Base-by-base conservation (phyloP, 2,888 invertebrate genomes). In the Argynnis bischoffii region DNA sequence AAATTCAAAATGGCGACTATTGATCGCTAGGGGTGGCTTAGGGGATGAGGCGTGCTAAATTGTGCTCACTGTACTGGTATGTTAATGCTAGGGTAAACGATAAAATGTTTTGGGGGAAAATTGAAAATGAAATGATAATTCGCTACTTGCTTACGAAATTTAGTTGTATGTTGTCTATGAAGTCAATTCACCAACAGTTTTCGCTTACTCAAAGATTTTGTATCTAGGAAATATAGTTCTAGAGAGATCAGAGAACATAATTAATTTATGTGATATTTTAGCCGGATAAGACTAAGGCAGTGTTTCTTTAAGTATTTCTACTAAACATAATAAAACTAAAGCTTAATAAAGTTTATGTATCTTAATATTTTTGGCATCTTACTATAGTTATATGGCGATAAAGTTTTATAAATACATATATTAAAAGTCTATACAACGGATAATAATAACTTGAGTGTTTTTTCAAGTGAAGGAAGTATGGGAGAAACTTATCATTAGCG, bases 1-100 rank as follows among this genome's bases (percentile, higher is more conserved):
- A 93, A 93, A 93, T 92, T 85, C 92, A 93, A 93, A 79, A 93
- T 93, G 93, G 93, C 93, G 83, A 55, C 69, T 89, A 92, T 90
- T 88, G 92, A 93, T 93, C 92, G 86, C 72, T 70, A 74, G 76
- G 81, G 84, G 82, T 78, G 75, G 80, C 75, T 75, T 68, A 75
- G 72, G 82, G 82, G 81, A 78, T 80, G 75, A 76, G 76, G 78
- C 75, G 77, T 78, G 81, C 78, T 80, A 77, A 85, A 83, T 82
- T 81, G 78, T 80, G 79, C 81, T 81, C 79, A 81, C 83, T 67
- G 69, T 70, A 67, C 70, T 67, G 59, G 70, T 71, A 73, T 68
- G 60, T 51, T 60, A 66, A 69, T 63, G 68, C 35, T 60, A 65
- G 63, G 67, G 56, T 67, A 61, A 69, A 66, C 31, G 61, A 54